Conservation (phyloP, 1,140 invertebrate genomes). For the Caenorhabditis brenneri region DNA sequence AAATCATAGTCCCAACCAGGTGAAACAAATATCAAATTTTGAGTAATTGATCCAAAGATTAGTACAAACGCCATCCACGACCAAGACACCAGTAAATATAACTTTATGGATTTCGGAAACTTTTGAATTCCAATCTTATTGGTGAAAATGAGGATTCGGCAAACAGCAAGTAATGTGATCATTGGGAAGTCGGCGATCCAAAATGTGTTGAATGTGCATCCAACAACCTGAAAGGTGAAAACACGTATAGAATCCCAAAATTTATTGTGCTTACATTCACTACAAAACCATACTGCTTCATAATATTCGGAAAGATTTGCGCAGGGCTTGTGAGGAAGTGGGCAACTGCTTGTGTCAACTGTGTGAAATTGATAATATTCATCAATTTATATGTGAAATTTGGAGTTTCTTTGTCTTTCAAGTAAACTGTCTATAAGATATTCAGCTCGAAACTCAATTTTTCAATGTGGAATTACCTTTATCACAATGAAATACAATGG, state of each 20-base stretch:
- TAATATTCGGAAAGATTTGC: not conserved
- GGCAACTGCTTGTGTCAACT: not conserved
- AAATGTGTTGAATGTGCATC: not conserved
- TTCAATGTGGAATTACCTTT: not conserved
- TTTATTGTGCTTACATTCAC: no score
- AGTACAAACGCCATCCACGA: not conserved
- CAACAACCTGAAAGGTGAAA: not conserved
- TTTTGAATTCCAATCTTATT: not conserved
- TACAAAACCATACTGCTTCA: not conserved
- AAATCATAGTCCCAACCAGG: constrained; percentile 2
- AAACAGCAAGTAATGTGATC: not conserved
- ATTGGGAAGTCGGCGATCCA: not conserved
- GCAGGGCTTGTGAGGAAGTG: not conserved
- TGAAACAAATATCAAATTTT: not conserved
- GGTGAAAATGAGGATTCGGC: not conserved
- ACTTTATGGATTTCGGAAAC: not conserved
- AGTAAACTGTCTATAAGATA: not conserved
- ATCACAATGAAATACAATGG: not conserved
- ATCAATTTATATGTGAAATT: not conserved
- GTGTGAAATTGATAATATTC: not conserved
- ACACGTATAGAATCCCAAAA: no score
- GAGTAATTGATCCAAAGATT: not conserved
- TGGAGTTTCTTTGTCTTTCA: not conserved
- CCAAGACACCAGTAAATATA: not conserved
- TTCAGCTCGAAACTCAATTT: not conserved